Evolutionary conservation across 2,797 vertebrate species (phyloP), one percentile per base, ranked within the genome.

Genomic region (Lophius americanus): DNA sequence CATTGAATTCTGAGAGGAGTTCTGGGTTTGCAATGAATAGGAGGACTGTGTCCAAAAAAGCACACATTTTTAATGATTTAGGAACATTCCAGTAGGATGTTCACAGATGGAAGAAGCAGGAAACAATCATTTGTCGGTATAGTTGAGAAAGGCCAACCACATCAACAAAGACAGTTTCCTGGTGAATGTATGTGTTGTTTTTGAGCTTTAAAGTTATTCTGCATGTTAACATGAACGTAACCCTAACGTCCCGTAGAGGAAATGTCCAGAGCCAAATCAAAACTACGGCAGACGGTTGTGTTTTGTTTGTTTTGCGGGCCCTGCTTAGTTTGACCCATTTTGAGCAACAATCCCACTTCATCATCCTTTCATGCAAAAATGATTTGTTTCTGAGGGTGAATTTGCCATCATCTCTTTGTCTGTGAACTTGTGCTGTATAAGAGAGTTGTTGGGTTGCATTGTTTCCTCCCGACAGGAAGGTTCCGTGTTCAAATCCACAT

Each of bases 131-230:
- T 4, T 7, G 37, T 38, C 37, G 42, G 48, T 50, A 14, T 43
- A 72, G 12, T 0, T 37, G 14, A 57, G 41, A 43, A 63, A 73
- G 42, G 49, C 56, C 10, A 38, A 55, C 23, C 7, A 4, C 64
- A 13, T 37, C 58, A 57, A 55, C 64, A 68, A 76, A 88, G 51
- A 77, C 32, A 36, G 4, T 42, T 49, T 64, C n/a, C 4, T 35
- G 23, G 73, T 71, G 62, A 68, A 79, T 75, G 23, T 59, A 53
- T 47, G 51, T 23, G 51, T 73, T 44, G 23, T 60, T 43, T 71
- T 52, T 57, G 5, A 60, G 60, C 53, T 46, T 87, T 85, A 51
- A 83, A 77, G 72, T 85, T 63, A 64, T 55, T 74, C 72, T 81
- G 51, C 10, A 33, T 9, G 32, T 23, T 60, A 73, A 56, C 32